Conservation (phyloP, 2,888 invertebrate species). For the Leptinotarsa haldemani region DNA sequence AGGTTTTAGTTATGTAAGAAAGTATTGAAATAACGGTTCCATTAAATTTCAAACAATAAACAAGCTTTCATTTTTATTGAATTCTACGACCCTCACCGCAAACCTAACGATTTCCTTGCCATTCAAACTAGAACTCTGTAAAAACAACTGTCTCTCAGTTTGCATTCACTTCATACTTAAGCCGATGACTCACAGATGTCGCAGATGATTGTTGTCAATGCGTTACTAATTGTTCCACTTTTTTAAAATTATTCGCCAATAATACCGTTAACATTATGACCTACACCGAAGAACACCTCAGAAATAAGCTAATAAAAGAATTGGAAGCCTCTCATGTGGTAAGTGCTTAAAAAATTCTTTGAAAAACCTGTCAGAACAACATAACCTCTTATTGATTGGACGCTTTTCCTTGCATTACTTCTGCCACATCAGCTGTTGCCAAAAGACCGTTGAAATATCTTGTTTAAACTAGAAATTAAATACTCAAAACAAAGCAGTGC, state of each 20-base stretch:
- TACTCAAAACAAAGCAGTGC: not conserved
- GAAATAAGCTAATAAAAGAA: constrained; percentile 75
- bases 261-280: constrained; percentile 66
- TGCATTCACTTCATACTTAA: not conserved
- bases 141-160: not conserved
- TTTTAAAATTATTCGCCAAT: not conserved
- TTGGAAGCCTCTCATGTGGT: constrained; percentile 78
- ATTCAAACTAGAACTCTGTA: not conserved
- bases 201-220: not conserved
- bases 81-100: too few relatives aligned
- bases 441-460: constrained; percentile 10
- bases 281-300: constrained; percentile 74
- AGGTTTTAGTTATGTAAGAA: too few relatives aligned
- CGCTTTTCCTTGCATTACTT: constrained; percentile 29
- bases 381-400: constrained; percentile 41
- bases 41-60: too few relatives aligned
- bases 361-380: constrained; percentile 49
- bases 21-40: too few relatives aligned
- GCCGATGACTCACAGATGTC: not conserved
- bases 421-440: constrained; percentile 45
- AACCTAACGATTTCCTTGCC: too few relatives aligned
- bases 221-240: not conserved
- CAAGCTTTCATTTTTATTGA: too few relatives aligned
- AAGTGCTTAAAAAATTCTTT: constrained; percentile 65
- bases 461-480: constrained; percentile 12